Base-by-base conservation (phyloP, 2,113 vertebrate genomes). In the Microcebus lehilahytsara region DNA sequence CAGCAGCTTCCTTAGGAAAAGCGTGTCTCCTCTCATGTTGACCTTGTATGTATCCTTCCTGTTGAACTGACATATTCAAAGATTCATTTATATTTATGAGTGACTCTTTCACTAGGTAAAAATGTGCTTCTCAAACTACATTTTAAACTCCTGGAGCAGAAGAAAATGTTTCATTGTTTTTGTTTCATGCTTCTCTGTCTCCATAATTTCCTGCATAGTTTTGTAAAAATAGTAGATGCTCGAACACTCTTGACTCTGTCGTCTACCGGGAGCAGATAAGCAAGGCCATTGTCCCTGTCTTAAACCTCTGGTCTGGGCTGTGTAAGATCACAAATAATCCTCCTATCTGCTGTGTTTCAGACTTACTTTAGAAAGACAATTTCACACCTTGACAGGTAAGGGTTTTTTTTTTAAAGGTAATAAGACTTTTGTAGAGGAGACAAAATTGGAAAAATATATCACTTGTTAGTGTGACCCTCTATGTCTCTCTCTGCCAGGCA, bases 301-400 rank as follows among this genome's bases (percentile, higher is more conserved):
- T 67, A 86, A 81, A 88, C 3, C 37, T 85, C 40, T 72, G 9
- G 40, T 74, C 37, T 66, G 37, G 37, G 22, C n/a, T 46, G 9
- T 25, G 23, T 46, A 62, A 40, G 67, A 75, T 42, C 62, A 86
- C n/a, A 93, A 80, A 81, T 74, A 95, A 91, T 95, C 67, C 30
- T 93, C 89, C 20, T 72, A 23, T 79, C 72, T 95, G 42, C 66
- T 77, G 30, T n/a, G 34, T n/a, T 89, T 89, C 64, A 92, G 62
- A 71, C 13, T 96, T 95, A 67, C 27, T 94, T 97, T 92, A 87
- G 64, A 95, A 60, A 80, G 67, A 91, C 1, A 20, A 1, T 85
- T 79, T 94, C 60, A 96, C 42, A 86, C 20, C 37, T 49, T 77
- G 66, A 53, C 62, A 72, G 67, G 51, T 81, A 80, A 89, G 88